Evolutionary conservation across 1,140 invertebrate genomes (phyloP).

Genomic region (Belonocnema kinseyi): DNA sequence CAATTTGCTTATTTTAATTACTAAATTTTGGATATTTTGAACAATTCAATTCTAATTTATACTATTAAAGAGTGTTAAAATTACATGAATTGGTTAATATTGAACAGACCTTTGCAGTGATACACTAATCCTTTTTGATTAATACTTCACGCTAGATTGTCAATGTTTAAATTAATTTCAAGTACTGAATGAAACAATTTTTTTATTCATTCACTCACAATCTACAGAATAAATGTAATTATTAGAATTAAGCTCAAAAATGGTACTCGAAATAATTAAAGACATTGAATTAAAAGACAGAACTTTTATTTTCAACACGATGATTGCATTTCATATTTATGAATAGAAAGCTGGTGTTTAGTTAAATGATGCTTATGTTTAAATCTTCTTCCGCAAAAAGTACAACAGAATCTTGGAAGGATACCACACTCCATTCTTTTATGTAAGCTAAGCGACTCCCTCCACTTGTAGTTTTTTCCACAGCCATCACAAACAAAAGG

Average conservation of each 20-base stretch:
- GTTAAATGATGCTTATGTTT: conserved; percentile 62
- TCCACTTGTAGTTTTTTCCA: conserved; percentile 66
- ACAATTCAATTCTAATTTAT: background rate
- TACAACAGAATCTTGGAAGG: conserved; percentile 69
- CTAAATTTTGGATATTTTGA: background rate
- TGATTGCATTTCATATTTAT: conserved; percentile 38
- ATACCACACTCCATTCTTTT: conserved; percentile 72
- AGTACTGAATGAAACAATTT: too few relatives aligned
- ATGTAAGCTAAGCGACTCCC: conserved; percentile 65
- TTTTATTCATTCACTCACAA: too few relatives aligned
- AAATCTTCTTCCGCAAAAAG: conserved; percentile 63
- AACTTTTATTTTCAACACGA: conserved; percentile 13
- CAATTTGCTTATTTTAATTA: background rate
- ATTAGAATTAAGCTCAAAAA: background rate
- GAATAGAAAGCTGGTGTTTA: conserved; percentile 57
- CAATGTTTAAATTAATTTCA: background rate
- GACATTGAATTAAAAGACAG: background rate
- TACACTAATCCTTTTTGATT: background rate
- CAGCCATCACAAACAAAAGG: conserved; percentile 60
- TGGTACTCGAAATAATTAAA: background rate
- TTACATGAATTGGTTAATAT: background rate
- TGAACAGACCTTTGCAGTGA: background rate
- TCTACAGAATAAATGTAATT: too few relatives aligned
- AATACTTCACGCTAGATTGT: background rate
- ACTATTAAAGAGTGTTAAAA: background rate